Conservation (phyloP, 2,888 invertebrate species). For the Carabus problematicus region DNA sequence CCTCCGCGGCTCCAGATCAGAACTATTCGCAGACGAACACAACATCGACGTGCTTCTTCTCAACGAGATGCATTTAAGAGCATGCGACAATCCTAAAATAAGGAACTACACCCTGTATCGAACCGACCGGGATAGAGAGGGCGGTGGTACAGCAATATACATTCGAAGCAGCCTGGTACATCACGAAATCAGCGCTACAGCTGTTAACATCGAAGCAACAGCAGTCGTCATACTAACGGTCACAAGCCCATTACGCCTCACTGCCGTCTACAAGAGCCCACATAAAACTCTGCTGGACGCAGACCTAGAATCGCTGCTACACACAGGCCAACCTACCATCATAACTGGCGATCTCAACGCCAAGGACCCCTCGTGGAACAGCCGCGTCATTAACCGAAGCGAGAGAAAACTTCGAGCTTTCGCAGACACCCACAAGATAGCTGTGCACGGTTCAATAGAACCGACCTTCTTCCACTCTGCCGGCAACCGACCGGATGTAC, state of each 20-base stretch:
- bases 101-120: not conserved
- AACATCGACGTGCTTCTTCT: not conserved
- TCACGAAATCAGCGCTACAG: not conserved
- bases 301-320: not conserved
- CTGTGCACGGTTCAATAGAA: not conserved
- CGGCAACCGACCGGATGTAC: not conserved
- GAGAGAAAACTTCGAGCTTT: not conserved
- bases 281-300: not conserved
- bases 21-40: not conserved
- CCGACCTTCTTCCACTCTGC: not conserved
- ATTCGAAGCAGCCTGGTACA: not conserved
- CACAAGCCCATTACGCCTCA: no score
- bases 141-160: slow-evolving; percentile 1
- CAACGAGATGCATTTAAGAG: not conserved
- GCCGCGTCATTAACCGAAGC: not conserved
- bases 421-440: not conserved
- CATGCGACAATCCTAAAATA: not conserved
- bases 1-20: no score
- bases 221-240: not conserved
- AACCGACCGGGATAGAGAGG: not conserved
- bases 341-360: not conserved
- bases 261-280: not conserved
- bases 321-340: not conserved
- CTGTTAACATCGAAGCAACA: not conserved
- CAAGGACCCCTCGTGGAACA: slow-evolving; percentile 1